Base-by-base conservation (phyloP, 2,888 invertebrate species). In the Acanthosoma haemorrhoidale region DNA sequence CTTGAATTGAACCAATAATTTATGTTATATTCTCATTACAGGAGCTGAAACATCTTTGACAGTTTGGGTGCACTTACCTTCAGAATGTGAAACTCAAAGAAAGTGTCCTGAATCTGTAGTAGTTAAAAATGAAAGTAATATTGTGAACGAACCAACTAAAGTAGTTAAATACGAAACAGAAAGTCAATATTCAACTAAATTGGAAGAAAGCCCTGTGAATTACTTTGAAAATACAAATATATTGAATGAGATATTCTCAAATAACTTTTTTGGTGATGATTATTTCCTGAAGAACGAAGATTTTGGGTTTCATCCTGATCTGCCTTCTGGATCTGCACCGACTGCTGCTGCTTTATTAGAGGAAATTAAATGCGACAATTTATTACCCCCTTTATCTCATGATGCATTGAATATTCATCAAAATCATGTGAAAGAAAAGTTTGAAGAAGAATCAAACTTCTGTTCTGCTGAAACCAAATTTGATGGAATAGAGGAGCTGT, bases 41-140 rank as follows among this genome's bases (percentile, higher is more conserved):
- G 92, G 93, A 43, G 87, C 90, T 11, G 94, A 94, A 82, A 94
- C 92, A 0, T 78, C 89, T 9, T 85, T 89, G 0, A 89, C 91
- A 76, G 84, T 91, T 4, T 90, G 88, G 87, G 77, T 81, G 43
- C 76, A 77, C 25, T 31, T 39, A 32, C 36, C 41, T 32, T 0
- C 13, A 1, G 34, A 61, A 69, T 15, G 61, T 29, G 32, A 25
- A 38, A 13, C 16, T 32, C 16, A 43, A 41, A 29, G 5, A 25
- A 41, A 66, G 29, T 1, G 13, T 51, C 15, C 36, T 36, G n/a
- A 41, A 43, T 57, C 36, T 25, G 58, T 57, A 59, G 13, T 16
- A 4, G 9, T 4, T 32, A 32, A 32, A 9, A 32, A 32, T 29
- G 4, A n/a, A 51, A 25, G 5, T 5, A 5, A 25, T 5, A 25